Base-by-base conservation (phyloP, 2,888 invertebrate genomes). In the Aspidiotus rigidus region DNA sequence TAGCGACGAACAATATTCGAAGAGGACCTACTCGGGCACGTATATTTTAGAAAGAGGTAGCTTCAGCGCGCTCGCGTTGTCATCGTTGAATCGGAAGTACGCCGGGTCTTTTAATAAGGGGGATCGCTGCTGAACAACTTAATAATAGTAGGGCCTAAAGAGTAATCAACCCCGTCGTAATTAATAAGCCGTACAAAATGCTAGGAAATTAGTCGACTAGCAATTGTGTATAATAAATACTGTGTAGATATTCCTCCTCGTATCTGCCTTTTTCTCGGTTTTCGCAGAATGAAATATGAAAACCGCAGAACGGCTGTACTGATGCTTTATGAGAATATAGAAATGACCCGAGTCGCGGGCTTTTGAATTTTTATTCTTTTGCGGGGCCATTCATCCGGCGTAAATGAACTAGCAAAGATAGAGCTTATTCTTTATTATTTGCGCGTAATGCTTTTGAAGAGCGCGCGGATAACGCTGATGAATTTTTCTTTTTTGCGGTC, bases 91-190 rank as follows among this genome's bases (percentile, higher is more conserved):
- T 67, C 67, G 67, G 67, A 67, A 67, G 60, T 60, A 59, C 60
- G 28, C 28, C 28, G 28, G 60, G 67, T 67, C 67, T 67, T 60
- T 67, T 60, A 53, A 59, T 67, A 60, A 67, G 67, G 60, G 64
- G 67, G 67, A 67, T 67, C 67, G 67, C 67, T 28, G 67, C 67
- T 28, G 67, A 67, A 67, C 67, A 67, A 67, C 67, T 67, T 67
- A 67, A 67, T 67, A 67, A 67, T 67, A 59, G 67, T 39, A 44
- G 17, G 67, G 67, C 59, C 67, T 60, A 60, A 67, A 60, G 67
- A 59, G 67, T 67, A 67, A 67, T 67, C 67, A 67, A 67, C 67
- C 67, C 67, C 53, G 67, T 67, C 67, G 67, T 67, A 67, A 67
- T 67, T 67, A 67, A 67, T 67, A 67, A 59, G 67, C 67, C 67